Evolutionary conservation across 2,113 vertebrate genomes (phyloP).

Genomic region (Indri indri): DNA sequence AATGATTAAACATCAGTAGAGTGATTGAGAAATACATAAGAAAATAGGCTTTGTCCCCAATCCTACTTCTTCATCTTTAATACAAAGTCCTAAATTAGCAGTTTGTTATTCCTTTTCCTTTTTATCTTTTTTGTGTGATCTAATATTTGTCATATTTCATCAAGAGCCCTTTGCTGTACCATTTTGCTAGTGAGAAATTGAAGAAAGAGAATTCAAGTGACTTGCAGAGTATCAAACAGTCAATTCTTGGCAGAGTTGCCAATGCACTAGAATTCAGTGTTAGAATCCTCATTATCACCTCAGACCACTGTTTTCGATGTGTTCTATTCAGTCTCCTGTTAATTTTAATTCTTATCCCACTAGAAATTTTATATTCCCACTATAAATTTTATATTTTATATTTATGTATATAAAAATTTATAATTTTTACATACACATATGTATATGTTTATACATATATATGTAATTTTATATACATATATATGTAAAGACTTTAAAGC

Average conservation of each 20-base stretch:
- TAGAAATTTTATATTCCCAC: neutral
- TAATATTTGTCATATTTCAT: neutral
- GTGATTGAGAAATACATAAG: neutral
- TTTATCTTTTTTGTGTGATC: neutral
- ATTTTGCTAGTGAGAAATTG: neutral
- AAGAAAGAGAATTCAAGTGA: constrained; percentile 24
- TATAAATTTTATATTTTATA: no score
- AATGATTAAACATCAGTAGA: neutral
- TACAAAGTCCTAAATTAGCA: neutral
- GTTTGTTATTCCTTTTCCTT: neutral
- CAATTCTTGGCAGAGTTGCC: neutral
- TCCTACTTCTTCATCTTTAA: neutral
- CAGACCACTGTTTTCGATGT: neutral
- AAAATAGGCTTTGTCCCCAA: neutral
- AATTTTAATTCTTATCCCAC: neutral
- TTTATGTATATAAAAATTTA: no score
- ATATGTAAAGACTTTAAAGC: neutral
- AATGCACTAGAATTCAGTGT: neutral
- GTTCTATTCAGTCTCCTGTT: neutral
- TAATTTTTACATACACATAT: neutral
- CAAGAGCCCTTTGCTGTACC: neutral
- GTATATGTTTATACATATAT: neutral
- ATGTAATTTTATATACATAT: neutral
- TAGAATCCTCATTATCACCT: neutral
- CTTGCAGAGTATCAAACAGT: neutral